Base-by-base conservation (phyloP, 2,797 vertebrate genomes). In the Hydrocynus forskahlii region DNA sequence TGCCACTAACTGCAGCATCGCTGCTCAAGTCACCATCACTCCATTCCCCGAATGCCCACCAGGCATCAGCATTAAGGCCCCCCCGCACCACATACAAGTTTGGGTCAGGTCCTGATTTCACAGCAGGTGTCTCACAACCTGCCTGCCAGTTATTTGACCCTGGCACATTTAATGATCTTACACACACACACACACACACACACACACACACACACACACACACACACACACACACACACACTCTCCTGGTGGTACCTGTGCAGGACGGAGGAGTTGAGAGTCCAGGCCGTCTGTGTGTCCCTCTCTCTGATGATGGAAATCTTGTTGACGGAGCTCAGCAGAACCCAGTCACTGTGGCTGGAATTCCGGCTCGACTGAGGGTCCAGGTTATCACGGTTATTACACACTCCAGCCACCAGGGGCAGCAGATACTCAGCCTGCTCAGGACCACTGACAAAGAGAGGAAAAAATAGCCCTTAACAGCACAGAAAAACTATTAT, bases 361-460 rank as follows among this genome's bases (percentile, higher is more conserved):
- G 84, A 38, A 86, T 94, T 94, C 38, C 88, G 72, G 79, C 85
- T 92, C 0, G 84, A 91, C 7, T 80, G 45, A 0, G 66, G 6
- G 83, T 94, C 93, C 87, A 95, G 88, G 76, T 88, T 92, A 90
- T 93, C 92, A 89, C 88, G 92, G 89, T 87, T 90, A 87, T 89
- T 91, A 19, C 90, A 89, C 43, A 86, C 89, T 17, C 91, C 92
- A 7, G 88, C 84, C 87, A 94, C 89, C 25, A 95, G 91, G 63
- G 94, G 94, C 67, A 94, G 88, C 84, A 95, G 75, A 87, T 92
- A 91, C 17, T 91, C 85, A 63, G 93, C 92, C 0, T 19, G 77
- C 50, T 94, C 93, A 9, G 82, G 76, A 67, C 91, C 91, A 55
- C 94, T 94, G 2, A n/a, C 0, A 80, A 2, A 57, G 16, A 89